A percentile compares a stretch with the other conserved stretches of the same genome.
Conservation (phyloP, 2,113 vertebrate species). For the Bos indicus region DNA sequence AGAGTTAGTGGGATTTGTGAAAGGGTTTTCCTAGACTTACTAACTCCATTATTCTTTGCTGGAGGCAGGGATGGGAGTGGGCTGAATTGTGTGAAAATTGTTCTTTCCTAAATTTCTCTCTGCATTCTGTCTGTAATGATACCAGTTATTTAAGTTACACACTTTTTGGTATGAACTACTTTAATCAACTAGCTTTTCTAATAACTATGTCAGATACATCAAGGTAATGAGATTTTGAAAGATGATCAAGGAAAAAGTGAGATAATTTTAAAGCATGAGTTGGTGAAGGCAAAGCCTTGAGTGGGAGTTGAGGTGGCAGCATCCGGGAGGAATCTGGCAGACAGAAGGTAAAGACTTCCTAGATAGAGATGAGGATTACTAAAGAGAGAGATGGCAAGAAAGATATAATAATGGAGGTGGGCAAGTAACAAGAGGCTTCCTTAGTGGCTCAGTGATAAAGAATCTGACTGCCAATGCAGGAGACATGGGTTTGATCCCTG, state of each 20-base stretch:
- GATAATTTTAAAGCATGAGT: not conserved
- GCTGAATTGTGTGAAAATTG: not conserved
- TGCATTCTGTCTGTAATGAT: conserved; percentile 7
- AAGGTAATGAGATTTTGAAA: conserved; percentile 10
- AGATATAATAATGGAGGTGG: not conserved
- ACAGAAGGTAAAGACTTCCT: not conserved
- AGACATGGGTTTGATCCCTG: not conserved
- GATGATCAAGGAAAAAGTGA: not conserved
- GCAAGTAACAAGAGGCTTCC: not conserved
- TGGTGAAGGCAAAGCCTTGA: conserved; percentile 10
- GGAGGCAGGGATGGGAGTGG: not conserved
- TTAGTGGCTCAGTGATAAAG: not conserved
- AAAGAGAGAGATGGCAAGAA: not conserved
- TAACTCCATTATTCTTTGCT: not conserved
- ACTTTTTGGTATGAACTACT: conserved; percentile 15
- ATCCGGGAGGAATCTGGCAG: not conserved
- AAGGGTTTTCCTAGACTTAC: not conserved
- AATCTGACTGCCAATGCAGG: not conserved
- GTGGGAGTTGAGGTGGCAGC: not conserved
- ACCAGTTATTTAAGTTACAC: not conserved
- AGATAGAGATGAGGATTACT: not conserved
- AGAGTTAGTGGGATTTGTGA: not conserved
- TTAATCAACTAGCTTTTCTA: not conserved
- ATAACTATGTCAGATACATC: not conserved
- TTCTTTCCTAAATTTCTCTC: not conserved